These are phyloP conservation scores for Zootoca vivipara DNA, from an alignment of 2,113 vertebrate species.

Conservation along the genomic window DNA sequence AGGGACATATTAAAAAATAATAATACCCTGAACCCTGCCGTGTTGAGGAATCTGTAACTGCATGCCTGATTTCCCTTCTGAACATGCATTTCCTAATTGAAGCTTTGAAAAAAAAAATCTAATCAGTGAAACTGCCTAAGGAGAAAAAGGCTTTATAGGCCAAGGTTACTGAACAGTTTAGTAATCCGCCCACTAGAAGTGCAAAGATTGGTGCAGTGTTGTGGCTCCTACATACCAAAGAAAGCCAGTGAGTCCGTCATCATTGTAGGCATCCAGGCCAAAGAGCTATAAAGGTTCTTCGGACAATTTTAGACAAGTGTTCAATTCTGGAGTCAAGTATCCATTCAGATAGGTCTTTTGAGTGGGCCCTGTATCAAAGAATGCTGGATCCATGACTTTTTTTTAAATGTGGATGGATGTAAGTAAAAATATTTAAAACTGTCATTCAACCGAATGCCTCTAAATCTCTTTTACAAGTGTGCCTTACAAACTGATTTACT, in stretches of 20 bases:
- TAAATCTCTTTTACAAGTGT: neutral
- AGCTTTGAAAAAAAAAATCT: neutral
- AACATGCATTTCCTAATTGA: slow-evolving; percentile 10
- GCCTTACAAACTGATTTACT: neutral
- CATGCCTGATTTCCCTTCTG: slow-evolving; percentile 24
- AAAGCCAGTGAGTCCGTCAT: neutral
- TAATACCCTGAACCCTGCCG: neutral
- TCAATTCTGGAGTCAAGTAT: neutral
- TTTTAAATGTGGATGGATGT: neutral
- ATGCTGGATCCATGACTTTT: neutral
- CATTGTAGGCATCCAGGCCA: neutral
- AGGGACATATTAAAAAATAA: neutral
- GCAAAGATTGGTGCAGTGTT: neutral
- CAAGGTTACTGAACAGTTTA: slow-evolving; percentile 13
- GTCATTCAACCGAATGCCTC: neutral
- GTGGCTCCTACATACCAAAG: neutral
- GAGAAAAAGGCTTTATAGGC: slow-evolving; percentile 9
- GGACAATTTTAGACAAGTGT: neutral
- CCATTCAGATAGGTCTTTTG: neutral
- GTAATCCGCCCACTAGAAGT: neutral
- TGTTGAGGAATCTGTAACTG: neutral
- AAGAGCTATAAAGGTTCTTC: neutral
- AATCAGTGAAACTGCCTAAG: slow-evolving; percentile 21
- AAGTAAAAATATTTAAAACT: neutral
- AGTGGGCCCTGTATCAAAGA: neutral